phyloP scores from a whole-genome alignment of 2,888 invertebrate genomes.

The Limnephilus auricula region DNA sequence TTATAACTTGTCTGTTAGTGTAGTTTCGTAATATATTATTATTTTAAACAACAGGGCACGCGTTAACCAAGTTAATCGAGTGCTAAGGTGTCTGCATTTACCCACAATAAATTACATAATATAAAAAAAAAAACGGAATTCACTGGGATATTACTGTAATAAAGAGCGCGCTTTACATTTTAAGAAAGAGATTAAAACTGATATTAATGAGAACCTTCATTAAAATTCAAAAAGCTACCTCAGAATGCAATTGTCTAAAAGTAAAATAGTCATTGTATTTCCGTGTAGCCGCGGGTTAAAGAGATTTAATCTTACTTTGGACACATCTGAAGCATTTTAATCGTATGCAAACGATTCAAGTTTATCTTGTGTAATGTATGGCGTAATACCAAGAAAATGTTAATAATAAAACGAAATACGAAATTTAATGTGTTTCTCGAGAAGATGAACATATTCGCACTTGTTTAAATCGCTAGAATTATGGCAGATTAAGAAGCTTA shows the following conservation, averaged over 20 bases:
- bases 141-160: background rate
- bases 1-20: background rate
- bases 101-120: background rate
- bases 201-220: background rate
- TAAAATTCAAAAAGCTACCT: background rate
- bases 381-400: background rate
- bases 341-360: background rate
- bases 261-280: background rate
- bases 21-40: background rate
- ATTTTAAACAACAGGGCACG: background rate
- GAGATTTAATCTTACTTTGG: background rate
- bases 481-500: background rate
- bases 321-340: constrained; percentile 2
- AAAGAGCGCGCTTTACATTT: background rate
- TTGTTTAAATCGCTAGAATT: background rate
- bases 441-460: background rate
- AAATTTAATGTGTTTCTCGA: background rate
- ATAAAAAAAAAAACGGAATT: background rate
- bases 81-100: background rate
- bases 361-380: background rate
- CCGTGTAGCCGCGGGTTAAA: background rate
- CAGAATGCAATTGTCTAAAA: background rate
- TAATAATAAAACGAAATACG: background rate
- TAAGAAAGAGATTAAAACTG: background rate
- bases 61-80: background rate